Base-by-base conservation (phyloP, 1,140 invertebrate species). In the Drosophila nigrodunni region DNA sequence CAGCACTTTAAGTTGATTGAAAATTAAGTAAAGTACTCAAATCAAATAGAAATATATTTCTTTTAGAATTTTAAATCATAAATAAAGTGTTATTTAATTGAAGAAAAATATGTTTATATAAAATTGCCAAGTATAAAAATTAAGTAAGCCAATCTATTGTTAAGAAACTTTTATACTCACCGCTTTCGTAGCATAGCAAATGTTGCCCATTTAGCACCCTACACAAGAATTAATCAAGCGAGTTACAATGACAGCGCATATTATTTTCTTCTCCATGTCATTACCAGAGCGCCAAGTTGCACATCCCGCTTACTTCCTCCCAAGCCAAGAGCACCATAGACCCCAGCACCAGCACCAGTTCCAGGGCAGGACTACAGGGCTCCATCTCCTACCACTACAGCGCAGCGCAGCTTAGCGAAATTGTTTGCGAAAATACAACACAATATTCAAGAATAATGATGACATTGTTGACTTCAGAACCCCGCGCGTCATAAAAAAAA, bases 381-480 rank as follows among this genome's bases (percentile, higher is more conserved):
- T 2, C 5, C 39, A 15, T 8, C 37, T 13, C 10, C 30, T 21
- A 4, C 2, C 34, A 21, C 18, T 5, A 30, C 62, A 52, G 78
- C 62, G 72, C 79, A 61, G 85, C 71, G 75, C 78, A 89, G 85
- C 85, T 89, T 89, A 89, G 85, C 85, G 80, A 89, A 89, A 89
- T 89, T 89, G 85, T 89, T 89, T 89, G 85, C 85, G 78, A 89
- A 89, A 89, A 89, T 79, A 90, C 89, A 90, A 90, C 82, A 90
- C 82, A 90, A 90, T 90, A 90, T 90, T 82, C 87, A 90, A 80
- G 87, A 90, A 90, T 90, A 90, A 90, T 90, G 87, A 90, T 90
- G 87, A 90, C 87, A 90, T 90, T 90, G 87, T 90, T 90, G 82
- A 89, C 85, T 89, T 82, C 85, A 89, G 81, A 80, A 71, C 74